Evolutionary conservation across 1,140 invertebrate species (phyloP).

Genomic region (Ectropis grisescens): DNA sequence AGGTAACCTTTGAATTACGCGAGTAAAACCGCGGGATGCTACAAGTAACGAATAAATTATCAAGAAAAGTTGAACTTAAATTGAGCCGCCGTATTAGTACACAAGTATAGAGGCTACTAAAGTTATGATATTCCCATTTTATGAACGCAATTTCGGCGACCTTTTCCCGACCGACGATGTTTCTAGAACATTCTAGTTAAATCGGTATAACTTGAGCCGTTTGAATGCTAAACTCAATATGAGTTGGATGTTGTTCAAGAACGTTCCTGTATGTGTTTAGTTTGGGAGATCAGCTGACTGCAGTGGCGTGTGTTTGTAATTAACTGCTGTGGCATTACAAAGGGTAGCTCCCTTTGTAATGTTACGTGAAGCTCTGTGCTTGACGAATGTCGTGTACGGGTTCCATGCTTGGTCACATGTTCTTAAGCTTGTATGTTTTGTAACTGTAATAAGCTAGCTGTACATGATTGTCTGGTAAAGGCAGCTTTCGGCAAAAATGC

Average conservation of each 20-base stretch:
- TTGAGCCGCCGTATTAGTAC: neutral
- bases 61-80: neutral
- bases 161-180: too few species aligned
- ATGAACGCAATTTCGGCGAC: too few species aligned
- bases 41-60: neutral
- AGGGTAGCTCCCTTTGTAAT: too few species aligned
- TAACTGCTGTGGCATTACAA: slow-evolving; percentile 9
- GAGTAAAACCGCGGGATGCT: too few species aligned
- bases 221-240: slow-evolving; percentile 15
- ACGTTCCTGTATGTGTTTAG: slow-evolving; percentile 15
- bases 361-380: too few species aligned
- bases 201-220: slow-evolving; percentile 15
- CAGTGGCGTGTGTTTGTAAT: slow-evolving; percentile 8
- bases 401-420: too few species aligned
- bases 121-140: too few species aligned
- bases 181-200: too few species aligned
- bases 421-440: too few species aligned
- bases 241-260: slow-evolving; percentile 13
- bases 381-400: too few species aligned
- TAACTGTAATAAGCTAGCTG: too few species aligned
- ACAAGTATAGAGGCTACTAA: too few species aligned
- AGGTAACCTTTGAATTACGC: neutral
- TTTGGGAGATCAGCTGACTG: slow-evolving; percentile 11
- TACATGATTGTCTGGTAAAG: neutral
- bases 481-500: neutral